phyloP scores from a whole-genome alignment of 2,888 invertebrate species.

The Cybosia mesomella region DNA sequence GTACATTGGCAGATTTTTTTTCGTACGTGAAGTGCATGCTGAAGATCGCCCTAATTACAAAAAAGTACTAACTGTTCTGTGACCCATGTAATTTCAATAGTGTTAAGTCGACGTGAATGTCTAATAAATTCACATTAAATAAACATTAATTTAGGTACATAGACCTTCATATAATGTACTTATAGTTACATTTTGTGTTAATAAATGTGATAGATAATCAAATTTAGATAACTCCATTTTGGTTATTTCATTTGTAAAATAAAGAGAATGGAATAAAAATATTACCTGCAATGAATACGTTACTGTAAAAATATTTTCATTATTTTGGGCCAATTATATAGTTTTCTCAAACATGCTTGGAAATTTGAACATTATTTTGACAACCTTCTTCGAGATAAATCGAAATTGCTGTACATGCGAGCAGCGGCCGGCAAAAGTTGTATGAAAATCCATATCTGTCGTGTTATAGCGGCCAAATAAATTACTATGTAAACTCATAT shows the following conservation, averaged over 20 bases:
- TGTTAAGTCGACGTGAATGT: neutral
- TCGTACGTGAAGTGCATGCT: neutral
- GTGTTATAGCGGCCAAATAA: too few relatives aligned
- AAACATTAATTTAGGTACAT: neutral
- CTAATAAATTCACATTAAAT: conserved; percentile 1
- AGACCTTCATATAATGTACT: neutral
- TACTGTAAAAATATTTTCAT: neutral
- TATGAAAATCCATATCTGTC: too few relatives aligned
- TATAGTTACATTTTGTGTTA: neutral
- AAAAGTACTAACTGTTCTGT: neutral
- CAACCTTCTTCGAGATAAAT: too few relatives aligned
- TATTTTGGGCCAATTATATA: too few relatives aligned
- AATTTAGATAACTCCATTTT: neutral
- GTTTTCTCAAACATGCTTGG: too few relatives aligned
- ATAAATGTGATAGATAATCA: neutral
- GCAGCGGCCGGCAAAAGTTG: too few relatives aligned
- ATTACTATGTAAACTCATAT: too few relatives aligned
- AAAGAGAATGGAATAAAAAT: neutral
- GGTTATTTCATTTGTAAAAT: neutral
- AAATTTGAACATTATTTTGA: too few relatives aligned
- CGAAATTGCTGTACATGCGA: too few relatives aligned
- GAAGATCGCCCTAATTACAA: neutral
- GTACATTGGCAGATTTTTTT: neutral
- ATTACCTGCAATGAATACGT: neutral
- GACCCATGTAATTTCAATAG: neutral